A percentile compares a stretch with the other conserved stretches of the same genome.
Evolutionary conservation across 1,140 invertebrate genomes (phyloP).

Genomic region (Dreissena rostriformis): DNA sequence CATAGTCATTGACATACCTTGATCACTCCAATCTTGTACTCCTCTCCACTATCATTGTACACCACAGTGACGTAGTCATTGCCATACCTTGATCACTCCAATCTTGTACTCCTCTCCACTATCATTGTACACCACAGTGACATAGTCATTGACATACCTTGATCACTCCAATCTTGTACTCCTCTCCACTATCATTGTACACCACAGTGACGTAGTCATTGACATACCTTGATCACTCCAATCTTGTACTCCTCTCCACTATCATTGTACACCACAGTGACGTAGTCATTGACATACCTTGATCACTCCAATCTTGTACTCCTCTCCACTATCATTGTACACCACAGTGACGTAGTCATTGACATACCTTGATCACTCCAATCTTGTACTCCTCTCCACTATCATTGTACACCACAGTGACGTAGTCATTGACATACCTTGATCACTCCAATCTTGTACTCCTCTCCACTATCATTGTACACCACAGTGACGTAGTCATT

Average conservation of each 20-base stretch:
- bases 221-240: no score
- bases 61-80: conserved; percentile 99
- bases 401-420: conserved; percentile 99
- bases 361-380: no score
- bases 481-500: conserved; percentile 99
- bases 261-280: conserved; percentile 99
- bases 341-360: conserved; percentile 99
- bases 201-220: conserved; percentile 99
- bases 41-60: conserved; percentile 97
- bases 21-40: no score
- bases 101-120: conserved; percentile 95
- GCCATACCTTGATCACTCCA: no score
- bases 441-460: no score
- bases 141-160: conserved; percentile 98
- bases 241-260: conserved; percentile 95
- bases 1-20: conserved; percentile 98
- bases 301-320: no score
- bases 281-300: conserved; percentile 98
- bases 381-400: conserved; percentile 95
- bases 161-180: no score
- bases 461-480: conserved; percentile 97
- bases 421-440: conserved; percentile 98
- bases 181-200: conserved; percentile 97
- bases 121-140: conserved; percentile 99
- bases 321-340: conserved; percentile 97